Percentiles rank a stretch among this genome's conserved stretches.
Conservation (phyloP, 2,888 invertebrate species). For the Helleia helle region DNA sequence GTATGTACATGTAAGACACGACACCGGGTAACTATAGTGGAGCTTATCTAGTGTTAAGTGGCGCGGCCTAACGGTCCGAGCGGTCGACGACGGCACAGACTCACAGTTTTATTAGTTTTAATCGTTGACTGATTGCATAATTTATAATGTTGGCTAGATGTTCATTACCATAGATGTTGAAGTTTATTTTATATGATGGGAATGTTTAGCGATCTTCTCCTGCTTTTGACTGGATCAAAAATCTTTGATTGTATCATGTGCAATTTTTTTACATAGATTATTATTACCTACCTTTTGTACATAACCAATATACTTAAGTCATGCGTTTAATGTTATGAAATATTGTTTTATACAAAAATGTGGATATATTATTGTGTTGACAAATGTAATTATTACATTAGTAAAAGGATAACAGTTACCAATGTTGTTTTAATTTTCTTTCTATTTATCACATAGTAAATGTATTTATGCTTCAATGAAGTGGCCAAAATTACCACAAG, state of each 20-base stretch:
- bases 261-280: conserved; percentile 37
- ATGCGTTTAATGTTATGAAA: conserved; percentile 38
- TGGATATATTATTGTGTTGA: conserved; percentile 29
- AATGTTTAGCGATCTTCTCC: conserved; percentile 30
- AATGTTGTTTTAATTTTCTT: conserved; percentile 34
- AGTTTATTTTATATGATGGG: conserved; percentile 36
- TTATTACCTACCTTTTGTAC: conserved; percentile 24
- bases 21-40: conserved; percentile 26
- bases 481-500: too few relatives aligned
- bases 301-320: conserved; percentile 10
- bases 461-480: too few relatives aligned
- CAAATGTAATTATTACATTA: conserved; percentile 25
- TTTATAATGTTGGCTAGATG: conserved; percentile 48
- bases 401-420: conserved; percentile 27
- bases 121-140: conserved; percentile 61
- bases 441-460: too few relatives aligned
- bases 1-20: neutral
- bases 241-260: conserved; percentile 56
- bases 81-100: conserved; percentile 1
- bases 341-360: conserved; percentile 42
- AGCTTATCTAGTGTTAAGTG: conserved; percentile 24
- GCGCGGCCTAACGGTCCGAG: conserved; percentile 20
- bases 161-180: conserved; percentile 39
- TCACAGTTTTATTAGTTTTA: conserved; percentile 17
- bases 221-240: conserved; percentile 66